Evolutionary conservation across 2,113 vertebrate genomes (phyloP), one percentile per base, ranked within the genome.

Genomic region (Pimephales promelas): DNA sequence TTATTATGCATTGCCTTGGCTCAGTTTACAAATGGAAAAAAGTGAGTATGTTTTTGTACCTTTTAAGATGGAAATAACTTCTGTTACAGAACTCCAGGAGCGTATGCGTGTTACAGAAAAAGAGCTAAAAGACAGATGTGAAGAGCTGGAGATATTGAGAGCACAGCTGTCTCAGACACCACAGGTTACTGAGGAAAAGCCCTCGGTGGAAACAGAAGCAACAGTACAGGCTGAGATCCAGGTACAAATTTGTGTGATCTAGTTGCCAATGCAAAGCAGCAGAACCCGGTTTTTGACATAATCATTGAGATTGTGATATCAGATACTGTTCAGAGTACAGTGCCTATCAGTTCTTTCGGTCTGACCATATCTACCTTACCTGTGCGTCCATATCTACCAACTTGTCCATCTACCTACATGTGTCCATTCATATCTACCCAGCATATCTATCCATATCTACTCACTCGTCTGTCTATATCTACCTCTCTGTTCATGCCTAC

Each of bases 81-180:
- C 2, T 72, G 24, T 70, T 68, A 18, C 83, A 97, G 96, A 96
- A 74, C 90, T 97, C 79, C 93, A 93, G 62, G 86, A 91, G 78
- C 92, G 93, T 70, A 70, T 96, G 52, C 86, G 90, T 71, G 89
- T 87, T 34, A 93, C 91, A 0, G 95, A 96, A 89, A 86, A 87
- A 0, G 93, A 96, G 79, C 88, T 95, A 52, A 94, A 94, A 88
- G 93, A 86, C 57, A 80, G 93, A 59, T 87, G 91, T 3, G 88
- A 93, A 74, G 95, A 97, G 87, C 85, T 95, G 75, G 92, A 91
- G 57, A 86, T 13, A 2, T 76, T 96, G 20, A 94, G 90, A 0
- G 82, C 88, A 52, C 92, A 94, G 74, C 91, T 96, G 34, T 78
- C 89, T 34, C 93, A 93, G 84, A 91, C 91, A 87, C 5, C 4